Conservation (phyloP, 2,797 vertebrate species). For the Sebastes wilsoni region DNA sequence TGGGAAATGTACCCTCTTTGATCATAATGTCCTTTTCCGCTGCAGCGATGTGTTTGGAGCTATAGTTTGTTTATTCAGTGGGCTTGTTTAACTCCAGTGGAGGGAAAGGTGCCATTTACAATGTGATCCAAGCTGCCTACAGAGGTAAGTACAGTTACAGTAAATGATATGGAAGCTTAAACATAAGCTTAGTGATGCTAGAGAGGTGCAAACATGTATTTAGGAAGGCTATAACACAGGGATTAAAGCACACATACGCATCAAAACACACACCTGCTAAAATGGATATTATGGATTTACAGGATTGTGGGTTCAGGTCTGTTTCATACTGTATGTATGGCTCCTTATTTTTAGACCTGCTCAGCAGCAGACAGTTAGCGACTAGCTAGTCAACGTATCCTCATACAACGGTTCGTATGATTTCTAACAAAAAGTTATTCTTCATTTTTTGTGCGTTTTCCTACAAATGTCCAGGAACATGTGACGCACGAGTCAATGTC, state of each 20-base stretch:
- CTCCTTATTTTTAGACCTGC: neutral
- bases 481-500: too few relatives aligned
- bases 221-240: slow-evolving; percentile 40
- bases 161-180: slow-evolving; percentile 46
- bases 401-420: too few relatives aligned
- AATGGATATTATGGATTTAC: slow-evolving; percentile 34
- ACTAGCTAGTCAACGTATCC: neutral
- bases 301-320: slow-evolving; percentile 1
- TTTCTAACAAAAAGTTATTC: too few relatives aligned
- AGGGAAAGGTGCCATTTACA: slow-evolving; percentile 7
- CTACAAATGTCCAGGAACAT: too few relatives aligned
- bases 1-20: neutral
- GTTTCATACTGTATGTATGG: neutral
- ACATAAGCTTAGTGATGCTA: slow-evolving; percentile 16
- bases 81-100: slow-evolving; percentile 4
- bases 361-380: neutral
- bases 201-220: slow-evolving; percentile 34
- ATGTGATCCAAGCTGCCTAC: neutral
- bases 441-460: too few relatives aligned
- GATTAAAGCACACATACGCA: slow-evolving; percentile 21
- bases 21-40: neutral
- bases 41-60: neutral
- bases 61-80: neutral
- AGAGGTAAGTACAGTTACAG: slow-evolving; percentile 26
- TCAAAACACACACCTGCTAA: slow-evolving; percentile 26